These are phyloP conservation scores for Drosophila seguyi DNA, from an alignment of 1,140 invertebrate species.

Conservation along the genomic window DNA sequence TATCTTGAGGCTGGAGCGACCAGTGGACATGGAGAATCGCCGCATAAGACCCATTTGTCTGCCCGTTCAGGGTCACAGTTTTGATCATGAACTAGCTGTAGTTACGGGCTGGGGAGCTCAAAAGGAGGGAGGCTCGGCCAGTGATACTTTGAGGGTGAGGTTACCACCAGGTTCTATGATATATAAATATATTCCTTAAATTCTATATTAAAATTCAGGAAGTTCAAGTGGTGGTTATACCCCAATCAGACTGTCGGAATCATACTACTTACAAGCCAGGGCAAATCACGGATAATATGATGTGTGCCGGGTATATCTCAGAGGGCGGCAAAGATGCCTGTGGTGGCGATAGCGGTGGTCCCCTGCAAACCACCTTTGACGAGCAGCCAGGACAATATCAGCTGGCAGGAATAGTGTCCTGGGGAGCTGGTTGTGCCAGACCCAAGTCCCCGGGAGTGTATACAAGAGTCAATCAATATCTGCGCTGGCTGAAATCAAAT, in stretches of 20 bases:
- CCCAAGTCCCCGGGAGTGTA: slow-evolving; percentile 90
- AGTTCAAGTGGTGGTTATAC: slow-evolving; percentile 86
- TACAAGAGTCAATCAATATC: slow-evolving; percentile 89
- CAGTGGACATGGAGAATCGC: slow-evolving; percentile 87
- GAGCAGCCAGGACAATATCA: slow-evolving; percentile 59
- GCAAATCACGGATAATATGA: slow-evolving; percentile 79
- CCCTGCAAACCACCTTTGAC: slow-evolving; percentile 86
- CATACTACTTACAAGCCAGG: slow-evolving; percentile 52
- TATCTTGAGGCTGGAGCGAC: slow-evolving; percentile 89
- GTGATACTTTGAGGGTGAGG: slow-evolving; percentile 83
- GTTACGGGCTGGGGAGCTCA: slow-evolving; percentile 91
- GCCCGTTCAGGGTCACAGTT: slow-evolving; percentile 88
- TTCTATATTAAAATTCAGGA: slow-evolving; percentile 76
- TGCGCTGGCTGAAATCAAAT: slow-evolving; percentile 89
- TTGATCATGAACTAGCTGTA: slow-evolving; percentile 85
- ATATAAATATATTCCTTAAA: background rate
- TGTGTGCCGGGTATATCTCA: slow-evolving; percentile 86
- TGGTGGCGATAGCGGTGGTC: slow-evolving; percentile 90
- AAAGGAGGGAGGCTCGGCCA: slow-evolving; percentile 87
- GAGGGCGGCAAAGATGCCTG: slow-evolving; percentile 86
- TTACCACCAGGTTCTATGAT: rapidly evolving
- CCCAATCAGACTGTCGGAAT: slow-evolving; percentile 63
- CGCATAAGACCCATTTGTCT: slow-evolving; percentile 90
- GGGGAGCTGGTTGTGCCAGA: slow-evolving; percentile 89
- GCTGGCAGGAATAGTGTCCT: slow-evolving; percentile 87